Percentiles rank a stretch among this genome's conserved stretches.
phyloP scores from a whole-genome alignment of 2,888 invertebrate genomes.

The Volucella zonaria region DNA sequence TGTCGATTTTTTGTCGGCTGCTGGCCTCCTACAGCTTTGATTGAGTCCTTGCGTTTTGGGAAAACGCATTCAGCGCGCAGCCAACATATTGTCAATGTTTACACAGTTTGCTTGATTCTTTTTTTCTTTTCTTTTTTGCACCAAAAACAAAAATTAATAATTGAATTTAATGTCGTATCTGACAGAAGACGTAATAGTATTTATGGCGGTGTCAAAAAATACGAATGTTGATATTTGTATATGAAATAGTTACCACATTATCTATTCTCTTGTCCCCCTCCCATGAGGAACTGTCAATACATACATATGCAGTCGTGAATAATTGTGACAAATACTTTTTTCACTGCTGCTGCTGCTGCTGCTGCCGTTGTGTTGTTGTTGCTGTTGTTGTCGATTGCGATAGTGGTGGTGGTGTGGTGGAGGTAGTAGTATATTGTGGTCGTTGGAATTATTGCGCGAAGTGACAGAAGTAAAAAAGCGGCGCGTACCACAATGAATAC shows the following conservation, averaged over 20 bases:
- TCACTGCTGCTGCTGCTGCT: too few relatives aligned
- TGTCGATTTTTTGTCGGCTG: constrained; percentile 19
- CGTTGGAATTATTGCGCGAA: constrained; percentile 45
- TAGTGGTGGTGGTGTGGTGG: too few relatives aligned
- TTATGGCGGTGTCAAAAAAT: constrained; percentile 56
- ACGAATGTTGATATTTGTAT: constrained; percentile 38
- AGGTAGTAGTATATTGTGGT: constrained; percentile 5
- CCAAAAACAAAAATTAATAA: neutral
- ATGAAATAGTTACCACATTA: constrained; percentile 63
- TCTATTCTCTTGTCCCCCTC: constrained; percentile 41
- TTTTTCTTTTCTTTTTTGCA: too few relatives aligned
- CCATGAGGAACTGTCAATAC: constrained; percentile 38
- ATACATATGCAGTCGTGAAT: constrained; percentile 46
- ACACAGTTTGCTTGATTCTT: constrained; percentile 7
- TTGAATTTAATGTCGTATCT: constrained; percentile 36
- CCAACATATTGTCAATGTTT: constrained; percentile 47
- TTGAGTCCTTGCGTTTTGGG: neutral
- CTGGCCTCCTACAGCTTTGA: constrained; percentile 6
- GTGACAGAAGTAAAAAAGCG: constrained; percentile 48
- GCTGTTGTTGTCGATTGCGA: too few relatives aligned
- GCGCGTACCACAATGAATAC: constrained; percentile 40
- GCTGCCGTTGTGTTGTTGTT: too few relatives aligned
- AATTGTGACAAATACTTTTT: constrained; percentile 53
- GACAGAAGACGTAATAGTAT: constrained; percentile 63
- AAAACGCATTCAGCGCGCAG: neutral